Conservation (phyloP, 1,140 invertebrate species). For the Bombus turneri region DNA sequence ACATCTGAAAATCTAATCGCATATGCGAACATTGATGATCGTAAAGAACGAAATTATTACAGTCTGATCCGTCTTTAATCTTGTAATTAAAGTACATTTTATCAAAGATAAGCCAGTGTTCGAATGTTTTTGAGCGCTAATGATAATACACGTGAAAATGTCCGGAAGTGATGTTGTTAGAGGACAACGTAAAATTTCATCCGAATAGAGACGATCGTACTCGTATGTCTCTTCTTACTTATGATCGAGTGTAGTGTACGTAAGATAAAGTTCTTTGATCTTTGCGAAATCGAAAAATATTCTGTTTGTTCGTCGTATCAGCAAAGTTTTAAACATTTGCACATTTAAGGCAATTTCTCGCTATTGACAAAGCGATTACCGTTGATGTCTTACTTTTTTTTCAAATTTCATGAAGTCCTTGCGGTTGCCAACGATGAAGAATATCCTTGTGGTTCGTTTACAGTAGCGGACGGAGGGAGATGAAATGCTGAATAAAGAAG, state of each 20-base stretch:
- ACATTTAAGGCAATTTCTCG: neutral
- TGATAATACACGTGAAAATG: too few species aligned
- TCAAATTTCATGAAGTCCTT: neutral
- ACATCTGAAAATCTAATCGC: too few species aligned
- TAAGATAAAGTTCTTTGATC: too few species aligned
- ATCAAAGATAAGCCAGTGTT: too few species aligned
- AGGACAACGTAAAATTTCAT: neutral
- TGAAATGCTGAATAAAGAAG: neutral
- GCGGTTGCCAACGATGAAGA: neutral
- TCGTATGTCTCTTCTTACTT: too few species aligned
- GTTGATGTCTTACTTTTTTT: conserved; percentile 1
- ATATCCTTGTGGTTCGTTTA: neutral
- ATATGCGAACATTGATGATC: neutral
- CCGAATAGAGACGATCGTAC: too few species aligned
- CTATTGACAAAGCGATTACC: conserved; percentile 18
- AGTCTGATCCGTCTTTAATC: too few species aligned
- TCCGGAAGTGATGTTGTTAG: too few species aligned
- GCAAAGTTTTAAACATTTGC: conserved; percentile 13
- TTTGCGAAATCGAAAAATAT: neutral
- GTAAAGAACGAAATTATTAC: too few species aligned
- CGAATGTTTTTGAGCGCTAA: too few species aligned
- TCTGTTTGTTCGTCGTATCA: neutral
- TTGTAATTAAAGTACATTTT: too few species aligned
- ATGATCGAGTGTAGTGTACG: too few species aligned
- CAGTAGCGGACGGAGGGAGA: neutral